A percentile compares a stretch with the other conserved stretches of the same genome.
Evolutionary conservation across 2,797 vertebrate genomes (phyloP).

Genomic region (Neosilurus mollespiculum): DNA sequence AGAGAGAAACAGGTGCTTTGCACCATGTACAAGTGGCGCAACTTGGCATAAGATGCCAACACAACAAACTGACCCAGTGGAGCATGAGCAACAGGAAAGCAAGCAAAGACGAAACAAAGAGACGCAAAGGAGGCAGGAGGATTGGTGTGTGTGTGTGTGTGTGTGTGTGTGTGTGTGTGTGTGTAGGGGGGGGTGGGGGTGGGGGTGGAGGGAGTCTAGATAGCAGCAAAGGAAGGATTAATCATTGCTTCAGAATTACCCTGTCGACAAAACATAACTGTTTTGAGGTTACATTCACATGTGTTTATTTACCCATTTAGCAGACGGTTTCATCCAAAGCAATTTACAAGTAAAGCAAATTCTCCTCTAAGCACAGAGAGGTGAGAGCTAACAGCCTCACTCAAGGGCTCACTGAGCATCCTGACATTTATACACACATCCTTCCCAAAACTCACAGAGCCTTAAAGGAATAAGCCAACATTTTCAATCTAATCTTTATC

Average conservation of each 20-base stretch:
- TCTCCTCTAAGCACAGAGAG: not conserved
- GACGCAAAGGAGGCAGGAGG: conserved; percentile 16
- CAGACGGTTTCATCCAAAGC: conserved; percentile 11
- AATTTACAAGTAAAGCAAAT: not conserved
- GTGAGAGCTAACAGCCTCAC: conserved; percentile 10
- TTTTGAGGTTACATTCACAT: not conserved
- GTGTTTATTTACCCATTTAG: conserved; percentile 17
- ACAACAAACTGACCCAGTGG: conserved; percentile 47
- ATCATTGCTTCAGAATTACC: not conserved
- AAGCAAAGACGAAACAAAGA: conserved; percentile 1
- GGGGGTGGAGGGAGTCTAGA: conserved; percentile 1
- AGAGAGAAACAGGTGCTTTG: conserved; percentile 51
- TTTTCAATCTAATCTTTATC: not conserved
- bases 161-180: no score
- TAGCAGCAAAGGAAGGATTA: conserved; percentile 7
- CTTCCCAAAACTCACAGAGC: no score
- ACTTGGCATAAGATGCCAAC: conserved; percentile 42
- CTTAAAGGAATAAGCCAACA: not conserved
- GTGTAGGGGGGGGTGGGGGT: no score
- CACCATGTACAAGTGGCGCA: conserved; percentile 42
- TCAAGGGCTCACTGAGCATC: conserved; percentile 14
- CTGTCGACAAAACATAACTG: conserved; percentile 14
- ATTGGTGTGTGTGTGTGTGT: not conserved
- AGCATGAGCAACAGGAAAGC: conserved; percentile 34
- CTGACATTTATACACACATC: conserved; percentile 6